Base-by-base conservation (phyloP, 1,140 invertebrate species). In the Bombus soroeensis region DNA sequence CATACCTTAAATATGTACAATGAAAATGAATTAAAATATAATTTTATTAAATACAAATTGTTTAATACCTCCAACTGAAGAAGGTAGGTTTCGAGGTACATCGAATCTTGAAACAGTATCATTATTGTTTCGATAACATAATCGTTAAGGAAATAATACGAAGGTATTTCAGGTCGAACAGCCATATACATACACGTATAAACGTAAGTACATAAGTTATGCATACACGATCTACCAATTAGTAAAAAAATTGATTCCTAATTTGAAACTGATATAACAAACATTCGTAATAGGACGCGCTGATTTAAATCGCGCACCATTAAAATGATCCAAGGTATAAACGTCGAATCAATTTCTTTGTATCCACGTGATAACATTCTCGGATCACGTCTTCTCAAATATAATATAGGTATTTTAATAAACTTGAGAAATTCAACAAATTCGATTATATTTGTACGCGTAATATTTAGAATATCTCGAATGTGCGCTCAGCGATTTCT, bases 391-490 rank as follows among this genome's bases (percentile, higher is more conserved):
- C 15, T 47, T 57, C n/a, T n/a, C 34, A 22, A 68, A 57, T 84
- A 78, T 70, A 64, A 28, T 84, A 79, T 13, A 79, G 39, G 34
- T 73, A 66, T 64, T 62, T 70, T 37, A 85, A 80, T 85, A 85
- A 80, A 85, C n/a, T 85, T 64, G 76, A 72, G 68, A 85, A 85
- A 80, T 85, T 80, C 68, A 85, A 85, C 68, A 79, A 80, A 72
- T 79, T 80, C 77, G 57, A 72, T 80, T 77, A 85, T 5, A 53
- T 85, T 72, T 73, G 68, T 80, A 73, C 77, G 41, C 77, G 12
- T 84, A 79, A 72, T 70, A 79, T 84, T 72, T 79, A 79, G n/a
- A 84, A 79, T 83, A 77, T 70, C n/a, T 83, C 59, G 32, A 59
- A 32, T 62, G 71, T 22, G 37, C 43, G 43, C 34, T 62, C 43